Base-by-base conservation (phyloP, 2,888 invertebrate species). In the Ptychoptera albimana region DNA sequence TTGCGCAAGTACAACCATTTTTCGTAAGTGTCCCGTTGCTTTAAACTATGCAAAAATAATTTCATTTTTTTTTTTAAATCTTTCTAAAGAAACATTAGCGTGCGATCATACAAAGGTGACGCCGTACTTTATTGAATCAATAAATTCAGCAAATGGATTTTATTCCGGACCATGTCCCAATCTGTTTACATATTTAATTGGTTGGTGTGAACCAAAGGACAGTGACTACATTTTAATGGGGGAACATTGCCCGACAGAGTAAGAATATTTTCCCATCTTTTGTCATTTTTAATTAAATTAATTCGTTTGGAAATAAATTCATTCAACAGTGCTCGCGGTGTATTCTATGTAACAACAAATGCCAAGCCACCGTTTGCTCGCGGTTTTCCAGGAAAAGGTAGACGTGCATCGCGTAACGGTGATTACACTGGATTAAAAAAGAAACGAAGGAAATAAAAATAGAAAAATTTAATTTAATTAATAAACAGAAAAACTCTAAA, bases 31-130 rank as follows among this genome's bases (percentile, higher is more conserved):
- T 34, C 32, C 12, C 46, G 42, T 49, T 30, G 12, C 14, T 13
- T 16, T 42, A 37, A 12, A 34, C 36, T 30, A 12, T 12, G 10
- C 9, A 2, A 23, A 32, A 23, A 34, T 35, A 13, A 48, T 37
- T 35, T 4, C 16, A 47, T 42, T 39, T 13, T 15, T 43, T 29
- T 37, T 10, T 12, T 42, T 39, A 42, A 23, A 39, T 35, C 9
- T 44, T 23, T 46, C 64, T 66, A 13, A 63, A 87, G 87, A 85
- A 70, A 87, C 87, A 0, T 66, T 88, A 48, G 82, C 88, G 23
- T 88, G 88, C 61, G 88, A 88, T 61, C 88, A 88, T 60, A 88
- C 87, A 7, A 86, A 85, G 68, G 88, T 88, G 47, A 87, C 88
- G 2, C 88, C 88, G 9, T 87, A 86, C 60, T 88, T 87, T 60